Conservation (phyloP, 2,113 vertebrate genomes). For the Pseudopodoces humilis region DNA sequence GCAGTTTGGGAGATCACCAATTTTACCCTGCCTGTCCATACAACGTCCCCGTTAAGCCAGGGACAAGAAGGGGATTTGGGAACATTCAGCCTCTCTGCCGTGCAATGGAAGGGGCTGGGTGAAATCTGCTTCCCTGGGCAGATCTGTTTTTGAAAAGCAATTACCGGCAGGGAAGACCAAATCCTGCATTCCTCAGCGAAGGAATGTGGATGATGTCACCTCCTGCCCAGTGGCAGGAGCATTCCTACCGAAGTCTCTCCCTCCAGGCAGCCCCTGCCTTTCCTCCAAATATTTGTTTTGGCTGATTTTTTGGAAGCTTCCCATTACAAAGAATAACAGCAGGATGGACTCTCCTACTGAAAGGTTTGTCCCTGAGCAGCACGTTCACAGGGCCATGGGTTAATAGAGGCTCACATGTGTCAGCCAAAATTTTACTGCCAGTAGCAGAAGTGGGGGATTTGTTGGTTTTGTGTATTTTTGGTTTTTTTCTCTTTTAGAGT, state of each 20-base stretch:
- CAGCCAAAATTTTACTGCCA: neutral
- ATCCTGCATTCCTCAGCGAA: constrained; percentile 32
- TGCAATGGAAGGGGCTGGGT: neutral
- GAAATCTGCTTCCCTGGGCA: neutral
- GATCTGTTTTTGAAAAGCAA: constrained; percentile 21
- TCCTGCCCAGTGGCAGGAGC: constrained; percentile 23
- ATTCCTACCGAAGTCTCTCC: neutral
- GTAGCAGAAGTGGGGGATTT: neutral
- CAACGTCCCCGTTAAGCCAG: accelerated
- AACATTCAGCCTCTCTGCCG: neutral
- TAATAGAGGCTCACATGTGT: neutral
- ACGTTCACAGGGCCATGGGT: neutral
- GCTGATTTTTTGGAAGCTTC: neutral
- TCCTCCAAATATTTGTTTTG: constrained; percentile 57
- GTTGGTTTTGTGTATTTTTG: neutral
- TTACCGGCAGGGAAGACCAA: constrained; percentile 20
- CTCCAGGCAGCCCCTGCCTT: constrained; percentile 7
- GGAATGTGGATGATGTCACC: constrained; percentile 56
- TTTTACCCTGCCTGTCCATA: neutral
- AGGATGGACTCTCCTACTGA: constrained; percentile 38
- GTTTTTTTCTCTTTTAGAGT: neutral
- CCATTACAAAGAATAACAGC: constrained; percentile 25
- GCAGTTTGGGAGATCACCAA: accelerated
- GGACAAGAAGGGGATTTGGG: neutral
- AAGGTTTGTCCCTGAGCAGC: neutral